Percentiles rank a stretch among this genome's conserved stretches.
These are phyloP conservation scores for Sinodicranocentrus sp. DNA, from an alignment of 2,888 invertebrate genomes.

Conservation along the genomic window DNA sequence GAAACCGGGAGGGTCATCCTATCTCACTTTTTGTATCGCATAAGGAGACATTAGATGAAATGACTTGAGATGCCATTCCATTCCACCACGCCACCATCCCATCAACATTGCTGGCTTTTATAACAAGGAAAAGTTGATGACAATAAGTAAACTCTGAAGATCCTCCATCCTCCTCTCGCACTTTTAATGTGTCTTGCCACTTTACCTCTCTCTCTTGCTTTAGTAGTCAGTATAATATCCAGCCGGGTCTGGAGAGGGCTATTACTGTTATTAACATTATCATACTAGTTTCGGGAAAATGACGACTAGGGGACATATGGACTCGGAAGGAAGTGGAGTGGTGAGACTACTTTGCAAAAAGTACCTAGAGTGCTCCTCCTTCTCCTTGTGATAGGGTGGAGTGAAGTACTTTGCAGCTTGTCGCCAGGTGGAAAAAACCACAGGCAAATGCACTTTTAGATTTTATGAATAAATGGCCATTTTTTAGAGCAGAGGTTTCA, in stretches of 20 bases:
- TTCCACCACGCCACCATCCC: neutral
- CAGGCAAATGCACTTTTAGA: too few species aligned
- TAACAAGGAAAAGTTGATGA: constrained; percentile 25
- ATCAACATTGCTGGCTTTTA: constrained; percentile 11
- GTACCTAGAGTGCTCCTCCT: neutral
- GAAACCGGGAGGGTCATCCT: constrained; percentile 48
- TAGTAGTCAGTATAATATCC: too few species aligned
- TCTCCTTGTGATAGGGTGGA: too few species aligned
- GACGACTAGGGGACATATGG: neutral
- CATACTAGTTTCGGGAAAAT: neutral
- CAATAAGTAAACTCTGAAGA: constrained; percentile 10
- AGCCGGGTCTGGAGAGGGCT: neutral
- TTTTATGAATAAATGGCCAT: too few species aligned
- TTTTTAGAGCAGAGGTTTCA: too few species aligned
- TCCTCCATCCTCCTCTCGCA: neutral
- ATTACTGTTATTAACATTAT: constrained; percentile 9
- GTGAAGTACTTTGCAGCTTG: too few species aligned
- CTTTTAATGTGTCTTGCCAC: neutral
- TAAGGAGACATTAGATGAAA: constrained; percentile 47
- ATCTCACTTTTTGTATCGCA: constrained; percentile 44
- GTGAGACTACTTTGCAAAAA: neutral
- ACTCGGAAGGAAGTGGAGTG: constrained; percentile 17
- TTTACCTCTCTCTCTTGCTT: too few species aligned
- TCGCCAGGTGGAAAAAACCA: too few species aligned
- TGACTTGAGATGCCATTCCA: constrained; percentile 34